Conservation (phyloP, 2,888 invertebrate species). For the Polyommatus iphigenia region DNA sequence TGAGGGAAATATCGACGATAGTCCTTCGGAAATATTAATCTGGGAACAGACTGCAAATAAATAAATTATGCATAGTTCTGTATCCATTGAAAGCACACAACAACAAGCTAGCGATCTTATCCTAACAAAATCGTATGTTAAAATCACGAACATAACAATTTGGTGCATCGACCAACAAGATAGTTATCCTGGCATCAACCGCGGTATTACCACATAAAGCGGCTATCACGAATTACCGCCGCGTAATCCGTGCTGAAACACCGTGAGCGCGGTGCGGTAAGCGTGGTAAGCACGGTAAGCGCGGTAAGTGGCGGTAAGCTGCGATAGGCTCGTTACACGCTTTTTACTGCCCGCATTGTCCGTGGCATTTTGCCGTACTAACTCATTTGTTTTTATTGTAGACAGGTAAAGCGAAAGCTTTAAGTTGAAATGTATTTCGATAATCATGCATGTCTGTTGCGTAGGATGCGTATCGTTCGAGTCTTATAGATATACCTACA, state of each 20-base stretch:
- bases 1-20: too few species aligned
- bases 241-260: conserved; percentile 31
- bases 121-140: background rate
- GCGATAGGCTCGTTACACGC: conserved; percentile 34
- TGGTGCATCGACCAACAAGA: background rate
- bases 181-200: conserved; percentile 12
- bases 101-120: background rate
- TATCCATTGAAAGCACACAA: too few species aligned
- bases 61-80: too few species aligned
- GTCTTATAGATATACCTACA: too few species aligned
- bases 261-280: conserved; percentile 33
- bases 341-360: conserved; percentile 34
- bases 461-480: background rate
- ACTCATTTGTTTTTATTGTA: conserved; percentile 3
- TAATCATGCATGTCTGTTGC: background rate
- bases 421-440: background rate
- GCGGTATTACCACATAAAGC: conserved; percentile 8
- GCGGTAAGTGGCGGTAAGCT: conserved; percentile 34
- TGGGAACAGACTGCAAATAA: too few species aligned
- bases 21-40: too few species aligned
- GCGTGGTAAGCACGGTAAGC: conserved; percentile 34
- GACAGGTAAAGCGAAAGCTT: background rate
- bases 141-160: background rate
- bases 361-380: background rate
- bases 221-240: conserved; percentile 28